Evolutionary conservation across 2,113 vertebrate genomes (phyloP).

Genomic region (cattle (Bos taurus)): ARS-UCD2.0 NC_037350.1:32718501-32719000

Average conservation of each 20-base stretch:
- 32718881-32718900: not conserved
- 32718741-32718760: not conserved
- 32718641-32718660: not conserved
- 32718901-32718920: not conserved
- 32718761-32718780: not conserved
- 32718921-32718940: not conserved
- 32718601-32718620: not conserved
- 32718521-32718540: not conserved
- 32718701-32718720: not conserved
- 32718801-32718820: not conserved
- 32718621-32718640: not conserved
- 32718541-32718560: not conserved
- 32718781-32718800: not conserved
- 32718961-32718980: not conserved
- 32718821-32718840: not conserved
- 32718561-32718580: not conserved
- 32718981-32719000: not conserved
- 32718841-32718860: not conserved
- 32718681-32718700: not conserved
- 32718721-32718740: not conserved
- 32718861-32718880: not conserved
- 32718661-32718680: not conserved
- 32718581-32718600: not conserved
- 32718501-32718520: not conserved
- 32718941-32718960: not conserved